phyloP scores from a whole-genome alignment of 2,113 vertebrate genomes.

The Scomber japonicus region DNA sequence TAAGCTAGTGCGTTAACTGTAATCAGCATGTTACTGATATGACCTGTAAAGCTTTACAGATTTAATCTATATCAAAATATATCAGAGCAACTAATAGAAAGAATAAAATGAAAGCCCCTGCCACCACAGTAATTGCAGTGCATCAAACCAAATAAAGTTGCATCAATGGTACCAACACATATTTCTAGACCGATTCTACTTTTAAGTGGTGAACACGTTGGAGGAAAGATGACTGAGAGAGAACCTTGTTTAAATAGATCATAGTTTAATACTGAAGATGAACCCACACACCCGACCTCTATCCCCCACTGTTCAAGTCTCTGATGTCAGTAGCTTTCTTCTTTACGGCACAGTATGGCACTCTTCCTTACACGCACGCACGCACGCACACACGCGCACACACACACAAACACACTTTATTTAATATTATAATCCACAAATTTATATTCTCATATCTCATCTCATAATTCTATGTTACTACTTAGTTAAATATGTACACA shows the following conservation, averaged over 20 bases:
- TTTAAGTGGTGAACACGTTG: constrained; percentile 15
- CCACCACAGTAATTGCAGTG: background rate
- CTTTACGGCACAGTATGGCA: constrained; percentile 64
- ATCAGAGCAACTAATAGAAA: constrained; percentile 17
- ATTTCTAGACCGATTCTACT: background rate
- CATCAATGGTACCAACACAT: background rate
- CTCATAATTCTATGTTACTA: constrained; percentile 56
- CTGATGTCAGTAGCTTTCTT: constrained; percentile 73
- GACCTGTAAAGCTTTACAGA: constrained; percentile 27
- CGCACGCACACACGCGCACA: constrained; percentile 13
- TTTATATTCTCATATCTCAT: constrained; percentile 47
- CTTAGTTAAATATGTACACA: constrained; percentile 75
- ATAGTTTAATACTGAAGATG: constrained; percentile 79
- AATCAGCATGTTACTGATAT: constrained; percentile 15
- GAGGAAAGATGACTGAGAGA: constrained; percentile 16
- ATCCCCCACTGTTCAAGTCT: constrained; percentile 42
- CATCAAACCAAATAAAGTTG: background rate
- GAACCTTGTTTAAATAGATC: constrained; percentile 53
- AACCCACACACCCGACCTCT: constrained; percentile 42
- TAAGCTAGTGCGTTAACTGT: constrained; percentile 9
- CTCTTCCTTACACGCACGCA: background rate
- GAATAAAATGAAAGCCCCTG: constrained; percentile 52
- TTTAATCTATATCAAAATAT: constrained; percentile 30
- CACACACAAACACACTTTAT: constrained; percentile 15
- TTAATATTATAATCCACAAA: constrained; percentile 79